Evolutionary conservation across 2,797 vertebrate species (phyloP).

Genomic region (Falco rusticolus): DNA sequence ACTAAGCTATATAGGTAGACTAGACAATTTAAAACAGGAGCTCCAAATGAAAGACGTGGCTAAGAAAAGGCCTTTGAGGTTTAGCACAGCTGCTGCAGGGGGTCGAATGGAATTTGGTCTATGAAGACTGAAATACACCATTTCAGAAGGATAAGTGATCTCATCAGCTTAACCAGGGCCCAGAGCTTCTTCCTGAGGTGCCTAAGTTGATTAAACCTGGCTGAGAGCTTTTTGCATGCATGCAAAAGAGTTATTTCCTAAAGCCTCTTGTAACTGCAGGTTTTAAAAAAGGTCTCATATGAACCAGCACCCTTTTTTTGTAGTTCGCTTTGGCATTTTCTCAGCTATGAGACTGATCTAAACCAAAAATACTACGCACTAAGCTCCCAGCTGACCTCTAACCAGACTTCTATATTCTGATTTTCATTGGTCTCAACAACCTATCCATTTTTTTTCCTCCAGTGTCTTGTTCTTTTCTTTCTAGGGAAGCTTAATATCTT

Average conservation of each 20-base stretch:
- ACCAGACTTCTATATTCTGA: not conserved
- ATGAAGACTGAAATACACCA: not conserved
- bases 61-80: conserved; percentile 13
- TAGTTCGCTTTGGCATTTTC: not conserved
- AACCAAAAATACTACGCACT: not conserved
- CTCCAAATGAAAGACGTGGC: not conserved
- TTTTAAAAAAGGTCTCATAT: not conserved
- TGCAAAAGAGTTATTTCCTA: not conserved
- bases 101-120: not conserved
- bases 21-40: conserved; percentile 2
- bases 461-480: not conserved
- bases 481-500: not conserved
- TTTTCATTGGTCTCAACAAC: not conserved
- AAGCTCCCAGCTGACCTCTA: not conserved
- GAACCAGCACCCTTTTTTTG: not conserved
- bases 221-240: not conserved
- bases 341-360: not conserved
- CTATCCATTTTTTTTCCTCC: not conserved
- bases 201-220: conserved; percentile 11
- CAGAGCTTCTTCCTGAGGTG: not conserved
- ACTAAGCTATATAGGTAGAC: not conserved
- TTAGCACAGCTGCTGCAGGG: not conserved
- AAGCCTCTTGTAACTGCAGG: not conserved
- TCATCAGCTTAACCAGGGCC: not conserved
- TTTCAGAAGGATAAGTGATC: not conserved